These are phyloP conservation scores for Reticulitermes lucifugus DNA, from an alignment of 2,888 invertebrate genomes.

Conservation along the genomic window DNA sequence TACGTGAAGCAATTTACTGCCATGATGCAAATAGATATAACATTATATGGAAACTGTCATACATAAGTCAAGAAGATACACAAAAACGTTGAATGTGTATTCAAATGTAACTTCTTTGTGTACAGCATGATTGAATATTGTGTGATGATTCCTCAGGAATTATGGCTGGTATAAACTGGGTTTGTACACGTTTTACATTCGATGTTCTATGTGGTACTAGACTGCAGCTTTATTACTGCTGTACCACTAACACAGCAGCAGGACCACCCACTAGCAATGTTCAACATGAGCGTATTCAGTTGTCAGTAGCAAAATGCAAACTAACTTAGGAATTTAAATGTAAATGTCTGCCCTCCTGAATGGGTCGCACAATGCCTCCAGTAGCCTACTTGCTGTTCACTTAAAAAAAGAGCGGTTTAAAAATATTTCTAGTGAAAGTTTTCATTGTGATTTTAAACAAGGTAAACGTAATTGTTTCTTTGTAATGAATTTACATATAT, in stretches of 20 bases:
- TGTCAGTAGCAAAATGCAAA: conserved; percentile 31
- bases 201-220: not conserved
- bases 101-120: too few species aligned
- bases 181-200: not conserved
- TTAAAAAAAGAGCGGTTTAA: not conserved
- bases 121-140: too few species aligned
- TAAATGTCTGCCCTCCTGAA: not conserved
- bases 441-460: too few species aligned
- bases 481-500: too few species aligned
- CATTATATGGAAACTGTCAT: not conserved
- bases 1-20: too few species aligned
- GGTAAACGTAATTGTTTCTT: too few species aligned
- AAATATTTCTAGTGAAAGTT: not conserved
- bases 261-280: conserved; percentile 21
- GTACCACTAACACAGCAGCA: not conserved
- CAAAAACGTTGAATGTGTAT: too few species aligned
- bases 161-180: not conserved
- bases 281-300: conserved; percentile 21
- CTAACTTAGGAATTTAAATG: conserved; percentile 7
- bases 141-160: not conserved
- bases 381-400: not conserved
- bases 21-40: not conserved
- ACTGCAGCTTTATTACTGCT: too few species aligned
- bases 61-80: not conserved
- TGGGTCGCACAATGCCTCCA: not conserved